phyloP scores from a whole-genome alignment of 37 sponge, comb jelly and placozoan species.

The Petrosia ficiformis region DNA sequence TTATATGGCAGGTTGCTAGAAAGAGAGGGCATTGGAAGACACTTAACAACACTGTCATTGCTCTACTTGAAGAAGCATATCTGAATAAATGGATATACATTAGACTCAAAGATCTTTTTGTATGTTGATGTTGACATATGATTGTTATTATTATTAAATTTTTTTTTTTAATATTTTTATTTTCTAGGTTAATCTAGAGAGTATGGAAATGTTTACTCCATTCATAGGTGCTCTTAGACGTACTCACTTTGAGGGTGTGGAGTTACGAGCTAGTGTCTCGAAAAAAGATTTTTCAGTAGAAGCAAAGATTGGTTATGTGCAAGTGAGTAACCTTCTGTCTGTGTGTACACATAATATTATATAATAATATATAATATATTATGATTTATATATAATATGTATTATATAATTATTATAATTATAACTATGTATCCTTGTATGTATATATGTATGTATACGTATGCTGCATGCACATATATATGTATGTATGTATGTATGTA shows the following conservation, averaged over 20 bases:
- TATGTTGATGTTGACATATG: not conserved
- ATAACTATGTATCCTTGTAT: conserved; percentile 52
- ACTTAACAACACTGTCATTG: conserved; percentile 50
- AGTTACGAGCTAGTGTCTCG: conserved; percentile 37
- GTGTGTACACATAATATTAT: conserved; percentile 49
- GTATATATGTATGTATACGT: conserved; percentile 3
- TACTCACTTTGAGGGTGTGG: conserved; percentile 64
- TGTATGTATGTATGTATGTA: not conserved
- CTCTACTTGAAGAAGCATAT: conserved; percentile 67
- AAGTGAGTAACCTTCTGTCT: conserved; percentile 49
- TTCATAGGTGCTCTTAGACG: conserved; percentile 56
- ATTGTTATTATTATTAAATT: not conserved
- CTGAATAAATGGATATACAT: conserved; percentile 32
- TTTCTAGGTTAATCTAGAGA: conserved; percentile 32
- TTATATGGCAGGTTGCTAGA: conserved; percentile 77
- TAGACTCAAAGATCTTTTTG: conserved; percentile 43
- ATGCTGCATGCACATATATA: not conserved
- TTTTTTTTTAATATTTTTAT: not conserved
- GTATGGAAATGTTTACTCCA: conserved; percentile 70
- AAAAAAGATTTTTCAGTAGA: conserved; percentile 43
- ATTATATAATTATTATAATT: no score
- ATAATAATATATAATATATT: no score
- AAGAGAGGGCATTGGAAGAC: conserved; percentile 64
- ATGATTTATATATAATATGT: no score
- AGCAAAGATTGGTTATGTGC: conserved; percentile 65